Evolutionary conservation across 1,140 invertebrate genomes (phyloP).

Genomic region (Dreissena polymorpha): DNA sequence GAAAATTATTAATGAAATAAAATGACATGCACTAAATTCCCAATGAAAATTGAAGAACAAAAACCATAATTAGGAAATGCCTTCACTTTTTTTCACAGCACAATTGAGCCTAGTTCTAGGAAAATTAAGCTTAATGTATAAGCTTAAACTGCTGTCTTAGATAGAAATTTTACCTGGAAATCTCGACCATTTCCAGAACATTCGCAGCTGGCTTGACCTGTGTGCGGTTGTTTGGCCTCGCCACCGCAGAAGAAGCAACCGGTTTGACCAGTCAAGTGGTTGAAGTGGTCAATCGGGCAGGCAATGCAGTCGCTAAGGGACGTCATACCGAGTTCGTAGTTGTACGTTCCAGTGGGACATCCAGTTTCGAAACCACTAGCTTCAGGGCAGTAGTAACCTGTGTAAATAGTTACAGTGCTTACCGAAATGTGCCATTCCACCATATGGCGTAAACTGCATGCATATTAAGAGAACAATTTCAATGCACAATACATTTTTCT

Average conservation of each 20-base stretch:
- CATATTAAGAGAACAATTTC: too few relatives aligned
- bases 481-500: too few relatives aligned
- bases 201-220: conserved; percentile 68
- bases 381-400: conserved; percentile 76
- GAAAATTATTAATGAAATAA: too few relatives aligned
- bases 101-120: too few relatives aligned
- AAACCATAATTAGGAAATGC: too few relatives aligned
- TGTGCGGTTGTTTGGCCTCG: conserved; percentile 65
- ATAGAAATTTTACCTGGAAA: conserved; percentile 70
- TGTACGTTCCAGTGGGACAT: conserved; percentile 61
- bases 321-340: conserved; percentile 58
- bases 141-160: too few relatives aligned
- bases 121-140: too few relatives aligned
- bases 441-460: too few relatives aligned
- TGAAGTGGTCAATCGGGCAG: conserved; percentile 74
- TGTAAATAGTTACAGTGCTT: neutral
- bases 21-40: too few relatives aligned
- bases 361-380: conserved; percentile 11
- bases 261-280: conserved; percentile 70
- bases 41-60: too few relatives aligned
- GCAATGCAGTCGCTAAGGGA: conserved; percentile 64
- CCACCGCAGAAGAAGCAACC: conserved; percentile 74
- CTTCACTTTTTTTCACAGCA: too few relatives aligned
- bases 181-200: conserved; percentile 74
- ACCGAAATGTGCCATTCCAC: too few relatives aligned